These are phyloP conservation scores for Plodia interpunctella DNA, from an alignment of 1,140 invertebrate genomes.

Conservation along the genomic window DNA sequence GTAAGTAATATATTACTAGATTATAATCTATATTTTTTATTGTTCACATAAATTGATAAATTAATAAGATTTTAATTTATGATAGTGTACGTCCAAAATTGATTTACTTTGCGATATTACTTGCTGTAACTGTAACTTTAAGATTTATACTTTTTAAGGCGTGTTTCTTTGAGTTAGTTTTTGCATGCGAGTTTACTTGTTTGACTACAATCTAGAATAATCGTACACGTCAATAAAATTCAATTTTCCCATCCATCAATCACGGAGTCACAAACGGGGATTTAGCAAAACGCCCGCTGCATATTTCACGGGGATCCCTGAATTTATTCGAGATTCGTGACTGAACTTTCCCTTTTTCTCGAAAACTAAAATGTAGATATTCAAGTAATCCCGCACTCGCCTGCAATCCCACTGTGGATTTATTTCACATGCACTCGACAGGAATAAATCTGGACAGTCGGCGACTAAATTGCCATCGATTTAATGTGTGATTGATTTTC, in stretches of 20 bases:
- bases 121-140: too few species aligned
- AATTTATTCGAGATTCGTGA: constrained; percentile 4
- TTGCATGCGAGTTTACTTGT: too few species aligned
- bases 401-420: constrained; percentile 38
- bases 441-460: constrained; percentile 42
- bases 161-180: too few species aligned
- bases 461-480: background rate
- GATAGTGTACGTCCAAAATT: too few species aligned
- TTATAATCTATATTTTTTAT: too few species aligned
- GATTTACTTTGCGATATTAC: too few species aligned
- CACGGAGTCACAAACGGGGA: background rate
- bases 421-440: constrained; percentile 39
- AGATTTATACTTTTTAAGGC: too few species aligned
- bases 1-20: too few species aligned
- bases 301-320: background rate
- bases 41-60: too few species aligned
- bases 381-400: constrained; percentile 35
- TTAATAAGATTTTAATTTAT: too few species aligned
- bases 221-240: background rate
- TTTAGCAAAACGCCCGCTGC: background rate
- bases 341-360: constrained; percentile 11
- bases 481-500: background rate
- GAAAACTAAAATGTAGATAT: constrained; percentile 18
- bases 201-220: too few species aligned
- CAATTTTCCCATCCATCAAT: background rate